These are phyloP conservation scores for Neodiprion virginianus DNA, from an alignment of 1,140 invertebrate species.

Conservation along the genomic window DNA sequence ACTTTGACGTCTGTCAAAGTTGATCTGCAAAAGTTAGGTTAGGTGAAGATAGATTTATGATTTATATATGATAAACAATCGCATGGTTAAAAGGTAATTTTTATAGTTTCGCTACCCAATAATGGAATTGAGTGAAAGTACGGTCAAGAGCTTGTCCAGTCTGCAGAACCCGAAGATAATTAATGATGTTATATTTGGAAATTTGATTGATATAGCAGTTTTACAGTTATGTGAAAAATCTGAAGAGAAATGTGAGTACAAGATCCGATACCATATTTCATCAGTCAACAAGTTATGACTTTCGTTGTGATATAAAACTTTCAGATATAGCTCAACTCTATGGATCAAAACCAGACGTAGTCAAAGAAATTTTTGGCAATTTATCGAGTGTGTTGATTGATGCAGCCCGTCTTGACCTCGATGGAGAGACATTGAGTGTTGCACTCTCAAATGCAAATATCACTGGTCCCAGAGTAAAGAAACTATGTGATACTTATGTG, in stretches of 20 bases:
- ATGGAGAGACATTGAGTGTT: slow-evolving; percentile 45
- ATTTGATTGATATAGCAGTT: slow-evolving; percentile 50
- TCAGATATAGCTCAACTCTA: slow-evolving; percentile 40
- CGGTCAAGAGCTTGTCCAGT: slow-evolving; percentile 39
- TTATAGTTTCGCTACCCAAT: not conserved
- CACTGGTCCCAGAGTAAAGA: slow-evolving; percentile 40
- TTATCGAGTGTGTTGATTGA: slow-evolving; percentile 55
- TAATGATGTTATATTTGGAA: slow-evolving; percentile 45
- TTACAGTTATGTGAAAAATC: slow-evolving; percentile 39
- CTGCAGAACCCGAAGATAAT: slow-evolving; percentile 46
- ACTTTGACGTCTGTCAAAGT: no score
- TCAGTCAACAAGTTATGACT: slow-evolving; percentile 15
- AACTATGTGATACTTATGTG: slow-evolving; percentile 51
- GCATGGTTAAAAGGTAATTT: no score
- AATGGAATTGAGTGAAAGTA: slow-evolving; percentile 45
- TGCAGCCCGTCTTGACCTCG: slow-evolving; percentile 52
- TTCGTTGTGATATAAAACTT: slow-evolving; percentile 24
- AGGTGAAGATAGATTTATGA: no score
- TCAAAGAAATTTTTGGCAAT: slow-evolving; percentile 56
- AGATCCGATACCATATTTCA: slow-evolving; percentile 15
- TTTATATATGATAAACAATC: no score
- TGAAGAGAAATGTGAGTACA: slow-evolving; percentile 43
- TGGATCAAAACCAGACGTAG: slow-evolving; percentile 50
- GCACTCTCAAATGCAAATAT: slow-evolving; percentile 47
- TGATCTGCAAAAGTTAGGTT: no score